Evolutionary conservation across 1,140 invertebrate species (phyloP), one percentile per base, ranked within the genome.

Genomic region (Nilaparvata lugens): DNA sequence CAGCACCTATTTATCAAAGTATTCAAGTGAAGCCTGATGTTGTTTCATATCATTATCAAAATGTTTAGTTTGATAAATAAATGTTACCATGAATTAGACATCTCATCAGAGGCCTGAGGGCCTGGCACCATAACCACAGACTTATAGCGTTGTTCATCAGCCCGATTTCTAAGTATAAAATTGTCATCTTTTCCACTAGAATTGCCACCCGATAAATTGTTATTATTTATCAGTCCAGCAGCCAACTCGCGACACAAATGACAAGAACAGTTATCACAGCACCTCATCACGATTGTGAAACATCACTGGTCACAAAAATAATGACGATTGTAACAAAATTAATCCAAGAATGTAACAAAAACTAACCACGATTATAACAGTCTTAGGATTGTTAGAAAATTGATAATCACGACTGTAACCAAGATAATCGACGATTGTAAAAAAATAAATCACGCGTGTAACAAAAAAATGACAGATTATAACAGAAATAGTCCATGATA

Each of bases 191-290:
- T 24, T 11, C 24, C 65, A 63, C 45, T 48, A 65, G 66, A n/a
- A 65, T 66, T 52, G 70, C 69, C 25, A 72, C 73, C 28, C n/a
- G 45, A 52, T 38, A 31, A 35, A 6, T 35, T 58, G 13, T 57
- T 68, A 71, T 75, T 58, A 70, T 68, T 61, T 68, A 70, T 70
- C 71, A 71, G 42, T 71, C 72, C 78, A 58, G 73, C 73, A 60
- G 75, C 76, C 60, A 83, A 69, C 67, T 82, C 80, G 55, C 77
- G 74, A 65, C 81, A 83, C 63, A 83, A 71, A 64, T 80, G 74
- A 70, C 82, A 84, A 54, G 70, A 72, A 69, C 81, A 84, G 52
- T 76, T 75, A 69, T 74, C 75, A 61, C 72, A 70, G 70, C 77
- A 79, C 72, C 76, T 74, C 76, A 72, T 71, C 72, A 68, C 68